Evolutionary conservation across 1,140 invertebrate genomes (phyloP).

Genomic region (Popillia japonica): DNA sequence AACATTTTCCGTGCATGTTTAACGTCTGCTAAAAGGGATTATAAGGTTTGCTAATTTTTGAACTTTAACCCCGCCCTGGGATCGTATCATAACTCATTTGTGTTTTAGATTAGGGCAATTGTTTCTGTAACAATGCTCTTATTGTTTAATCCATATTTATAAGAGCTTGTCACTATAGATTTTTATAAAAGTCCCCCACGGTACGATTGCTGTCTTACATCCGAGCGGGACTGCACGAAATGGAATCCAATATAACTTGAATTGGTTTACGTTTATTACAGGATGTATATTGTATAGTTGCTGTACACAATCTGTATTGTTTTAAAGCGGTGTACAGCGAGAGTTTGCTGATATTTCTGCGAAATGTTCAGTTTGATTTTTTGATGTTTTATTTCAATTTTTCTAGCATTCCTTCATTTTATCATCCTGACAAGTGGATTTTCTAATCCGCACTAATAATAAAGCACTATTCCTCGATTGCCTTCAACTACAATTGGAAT

Average conservation of each 20-base stretch:
- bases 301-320: not conserved
- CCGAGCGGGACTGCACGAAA: constrained; percentile 25
- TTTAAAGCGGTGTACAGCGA: not conserved
- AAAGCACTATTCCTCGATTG: no score
- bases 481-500: no score
- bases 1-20: constrained; percentile 3
- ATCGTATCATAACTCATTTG: constrained; percentile 39
- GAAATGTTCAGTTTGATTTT: no score
- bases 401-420: no score
- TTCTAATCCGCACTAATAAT: no score
- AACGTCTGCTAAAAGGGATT: constrained; percentile 20
- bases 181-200: constrained; percentile 14
- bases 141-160: constrained; percentile 40
- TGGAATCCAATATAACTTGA: constrained; percentile 25
- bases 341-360: no score
- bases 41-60: constrained; percentile 39
- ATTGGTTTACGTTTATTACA: constrained; percentile 26
- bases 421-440: no score
- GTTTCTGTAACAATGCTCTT: constrained; percentile 41
- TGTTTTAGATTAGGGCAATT: constrained; percentile 39
- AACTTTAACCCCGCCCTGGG: constrained; percentile 37
- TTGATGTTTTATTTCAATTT: no score
- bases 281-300: not conserved
- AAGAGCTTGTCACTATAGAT: constrained; percentile 38
- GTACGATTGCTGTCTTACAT: constrained; percentile 28